These are phyloP conservation scores for Leptosomus discolor DNA, from an alignment of 2,113 vertebrate species.

Conservation along the genomic window DNA sequence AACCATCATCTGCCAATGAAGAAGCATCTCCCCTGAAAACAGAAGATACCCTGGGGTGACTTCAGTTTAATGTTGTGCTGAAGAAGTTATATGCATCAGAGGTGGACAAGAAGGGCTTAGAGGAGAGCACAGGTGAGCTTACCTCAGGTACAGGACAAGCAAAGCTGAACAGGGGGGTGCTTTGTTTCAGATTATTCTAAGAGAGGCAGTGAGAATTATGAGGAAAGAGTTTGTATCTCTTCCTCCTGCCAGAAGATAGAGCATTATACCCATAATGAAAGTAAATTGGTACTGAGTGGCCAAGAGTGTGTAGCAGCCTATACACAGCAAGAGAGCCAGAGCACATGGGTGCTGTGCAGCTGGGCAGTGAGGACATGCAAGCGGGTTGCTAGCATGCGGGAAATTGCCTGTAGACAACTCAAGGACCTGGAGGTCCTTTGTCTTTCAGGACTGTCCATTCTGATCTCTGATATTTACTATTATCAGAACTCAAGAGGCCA, in stretches of 20 bases:
- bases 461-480: background rate
- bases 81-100: background rate
- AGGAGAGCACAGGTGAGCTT: background rate
- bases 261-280: background rate
- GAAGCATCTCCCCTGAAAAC: background rate
- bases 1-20: background rate
- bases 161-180: background rate
- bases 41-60: background rate
- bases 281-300: background rate
- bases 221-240: background rate
- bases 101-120: background rate
- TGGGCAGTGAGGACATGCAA: background rate
- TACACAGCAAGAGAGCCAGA: background rate
- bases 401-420: background rate
- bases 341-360: background rate
- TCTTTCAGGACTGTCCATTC: background rate
- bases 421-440: background rate
- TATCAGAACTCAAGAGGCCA: background rate
- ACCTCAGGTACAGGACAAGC: background rate
- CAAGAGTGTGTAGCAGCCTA: background rate
- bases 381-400: accelerated
- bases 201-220: background rate
- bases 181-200: background rate
- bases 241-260: background rate
- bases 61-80: background rate